These are phyloP conservation scores for Paramisgurnus dabryanus DNA, from an alignment of 2,113 vertebrate species.

Conservation along the genomic window DNA sequence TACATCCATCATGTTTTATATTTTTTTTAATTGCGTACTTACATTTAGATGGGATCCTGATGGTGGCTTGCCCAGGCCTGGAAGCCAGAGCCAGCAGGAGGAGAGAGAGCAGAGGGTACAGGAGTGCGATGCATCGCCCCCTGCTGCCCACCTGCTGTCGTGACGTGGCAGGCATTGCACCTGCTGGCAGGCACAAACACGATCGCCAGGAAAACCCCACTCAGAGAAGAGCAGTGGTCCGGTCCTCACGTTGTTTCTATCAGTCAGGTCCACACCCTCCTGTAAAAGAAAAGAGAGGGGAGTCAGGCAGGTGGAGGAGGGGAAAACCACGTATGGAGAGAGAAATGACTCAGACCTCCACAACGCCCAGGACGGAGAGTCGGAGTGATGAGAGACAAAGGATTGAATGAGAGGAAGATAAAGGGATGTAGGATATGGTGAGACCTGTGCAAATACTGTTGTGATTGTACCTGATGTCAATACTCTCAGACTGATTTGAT, in stretches of 20 bases:
- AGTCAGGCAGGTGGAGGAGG: slow-evolving; percentile 49
- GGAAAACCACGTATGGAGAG: not conserved
- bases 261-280: slow-evolving; percentile 64
- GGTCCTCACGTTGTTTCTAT: slow-evolving; percentile 30
- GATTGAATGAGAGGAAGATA: slow-evolving; percentile 22
- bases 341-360: not conserved
- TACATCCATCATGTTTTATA: not conserved
- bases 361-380: slow-evolving; percentile 47
- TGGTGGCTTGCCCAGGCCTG: slow-evolving; percentile 66
- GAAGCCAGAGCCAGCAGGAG: slow-evolving; percentile 52
- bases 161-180: slow-evolving; percentile 75
- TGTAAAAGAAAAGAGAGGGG: slow-evolving; percentile 51
- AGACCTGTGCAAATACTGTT: not conserved
- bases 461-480: not conserved
- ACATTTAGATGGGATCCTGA: slow-evolving; percentile 76
- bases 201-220: slow-evolving; percentile 52
- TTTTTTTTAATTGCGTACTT: slow-evolving; percentile 60
- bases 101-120: slow-evolving; percentile 60
- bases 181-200: slow-evolving; percentile 65
- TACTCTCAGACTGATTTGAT: slow-evolving; percentile 7
- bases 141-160: slow-evolving; percentile 76
- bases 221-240: slow-evolving; percentile 42
- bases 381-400: slow-evolving; percentile 40
- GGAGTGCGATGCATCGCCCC: slow-evolving; percentile 66
- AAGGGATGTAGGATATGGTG: slow-evolving; percentile 17